Percentiles rank a stretch among this genome's conserved stretches.
Conservation (phyloP, 1,140 invertebrate species). For the Drosophila melanogaster region DNA sequence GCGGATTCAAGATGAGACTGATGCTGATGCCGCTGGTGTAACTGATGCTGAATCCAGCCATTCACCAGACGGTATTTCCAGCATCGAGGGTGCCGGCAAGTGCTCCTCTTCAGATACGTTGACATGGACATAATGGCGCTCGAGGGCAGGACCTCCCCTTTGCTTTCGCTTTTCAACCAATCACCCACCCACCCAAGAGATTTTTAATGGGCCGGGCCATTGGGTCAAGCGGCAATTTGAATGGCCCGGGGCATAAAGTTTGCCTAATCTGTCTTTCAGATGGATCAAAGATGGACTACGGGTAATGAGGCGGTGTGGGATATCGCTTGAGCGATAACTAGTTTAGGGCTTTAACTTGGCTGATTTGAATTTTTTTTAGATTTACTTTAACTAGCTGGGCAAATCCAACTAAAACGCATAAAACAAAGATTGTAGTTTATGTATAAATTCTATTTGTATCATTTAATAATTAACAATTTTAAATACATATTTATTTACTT, state of each 20-base stretch:
- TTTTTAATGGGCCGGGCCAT: conserved; percentile 48
- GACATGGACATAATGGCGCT: conserved; percentile 63
- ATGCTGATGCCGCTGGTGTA: conserved; percentile 8
- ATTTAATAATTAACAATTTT: neutral
- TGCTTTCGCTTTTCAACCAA: neutral
- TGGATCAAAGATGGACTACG: conserved; percentile 53
- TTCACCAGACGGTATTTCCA: conserved; percentile 8
- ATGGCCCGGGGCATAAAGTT: conserved; percentile 57
- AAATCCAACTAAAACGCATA: neutral
- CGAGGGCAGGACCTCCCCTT: conserved; percentile 15
- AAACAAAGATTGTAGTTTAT: neutral
- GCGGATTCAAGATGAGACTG: conserved; percentile 64
- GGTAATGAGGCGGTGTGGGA: conserved; percentile 36
- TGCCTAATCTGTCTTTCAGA: conserved; percentile 64
- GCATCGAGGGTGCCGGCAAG: conserved; percentile 19
- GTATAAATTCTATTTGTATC: neutral
- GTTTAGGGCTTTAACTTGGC: conserved; percentile 7
- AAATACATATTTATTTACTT: too few species aligned
- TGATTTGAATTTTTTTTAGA: conserved; percentile 27
- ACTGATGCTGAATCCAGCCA: conserved; percentile 8
- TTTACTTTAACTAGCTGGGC: neutral
- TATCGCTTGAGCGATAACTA: conserved; percentile 21
- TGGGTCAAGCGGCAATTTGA: conserved; percentile 65
- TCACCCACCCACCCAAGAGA: conserved; percentile 2
- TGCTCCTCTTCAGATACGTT: conserved; percentile 39